Conservation (phyloP, 2,888 invertebrate species). For the Rhingia campestris region DNA sequence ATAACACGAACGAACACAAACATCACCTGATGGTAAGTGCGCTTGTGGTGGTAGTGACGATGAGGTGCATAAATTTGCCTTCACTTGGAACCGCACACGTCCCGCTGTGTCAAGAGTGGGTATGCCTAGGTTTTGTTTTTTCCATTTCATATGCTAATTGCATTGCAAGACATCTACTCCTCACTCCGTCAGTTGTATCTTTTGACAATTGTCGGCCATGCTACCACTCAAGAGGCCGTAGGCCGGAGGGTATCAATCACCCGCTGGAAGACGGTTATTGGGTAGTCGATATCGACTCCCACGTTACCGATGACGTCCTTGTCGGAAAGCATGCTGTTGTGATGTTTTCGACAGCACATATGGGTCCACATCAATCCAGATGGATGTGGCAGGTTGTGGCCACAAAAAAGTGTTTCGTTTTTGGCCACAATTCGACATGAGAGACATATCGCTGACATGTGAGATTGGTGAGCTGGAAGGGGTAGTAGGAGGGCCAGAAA, state of each 20-base stretch:
- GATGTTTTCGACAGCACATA: conserved; percentile 10
- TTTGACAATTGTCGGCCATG: conserved; percentile 41
- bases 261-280: conserved; percentile 34
- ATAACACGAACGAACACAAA: conserved; percentile 34
- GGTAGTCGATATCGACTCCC: conserved; percentile 25
- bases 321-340: background rate
- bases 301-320: conserved; percentile 24
- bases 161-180: conserved; percentile 25
- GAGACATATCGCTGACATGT: background rate
- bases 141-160: conserved; percentile 60
- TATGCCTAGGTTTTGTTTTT: background rate
- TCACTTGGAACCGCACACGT: conserved; percentile 39
- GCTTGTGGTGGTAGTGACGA: background rate
- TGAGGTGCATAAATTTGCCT: conserved; percentile 66
- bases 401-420: conserved; percentile 33
- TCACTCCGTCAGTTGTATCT: background rate
- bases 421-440: conserved; percentile 37
- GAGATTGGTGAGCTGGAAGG: conserved; percentile 7
- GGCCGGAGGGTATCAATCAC: conserved; percentile 55
- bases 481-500: no score
- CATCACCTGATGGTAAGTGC: conserved; percentile 34
- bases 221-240: conserved; percentile 33
- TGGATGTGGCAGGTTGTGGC: conserved; percentile 3
- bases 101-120: conserved; percentile 13
- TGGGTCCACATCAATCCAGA: conserved; percentile 35